Base-by-base conservation (phyloP, 2,888 invertebrate genomes). In the Petrolisthes manimaculis region DNA sequence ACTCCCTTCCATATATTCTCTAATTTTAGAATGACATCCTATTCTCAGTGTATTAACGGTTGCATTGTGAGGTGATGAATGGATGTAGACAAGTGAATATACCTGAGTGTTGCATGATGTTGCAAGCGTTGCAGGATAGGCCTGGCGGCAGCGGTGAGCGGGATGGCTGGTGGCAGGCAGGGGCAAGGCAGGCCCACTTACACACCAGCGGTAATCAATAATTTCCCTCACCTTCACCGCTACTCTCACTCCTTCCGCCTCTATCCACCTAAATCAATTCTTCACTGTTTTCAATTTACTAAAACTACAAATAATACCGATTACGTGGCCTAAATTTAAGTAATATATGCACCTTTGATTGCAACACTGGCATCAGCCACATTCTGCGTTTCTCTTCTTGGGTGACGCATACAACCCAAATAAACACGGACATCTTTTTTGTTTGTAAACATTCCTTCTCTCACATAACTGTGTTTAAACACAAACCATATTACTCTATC, bases 341-440 rank as follows among this genome's bases (percentile, higher is more conserved):
- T 14, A 55, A 56, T 75, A 74, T 74, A 5, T 81, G 24, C 24
- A 5, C 21, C 12, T n/a, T 18, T 14, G 74, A 75, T 84, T 84
- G 83, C 83, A 75, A 84, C 74, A 84, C 83, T 84, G 83, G 83
- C 83, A 84, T 84, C 83, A 56, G 75, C 83, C 83, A 84, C 83
- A 84, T 84, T 84, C 85, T 79, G 85, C 85, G 80, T 86, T 80
- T 80, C 71, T 71, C 85, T 71, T 79, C 54, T 67, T 54, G 74
- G 86, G 86, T 86, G 86, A 86, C 86, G 86, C 86, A 86, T 84
- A 83, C 83, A 79, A 84, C 88, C 88, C 84, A 88, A 84, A 88
- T 88, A 84, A 88, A 84, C 84, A 80, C 71, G 80, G 88, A 80
- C 88, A 84, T 71, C 88, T 79, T 81, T 88, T 84, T 84, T 83